A percentile compares a stretch with the other conserved stretches of the same genome.
These are phyloP conservation scores for Pyrgus malvae DNA, from an alignment of 2,888 invertebrate species.

Conservation along the genomic window DNA sequence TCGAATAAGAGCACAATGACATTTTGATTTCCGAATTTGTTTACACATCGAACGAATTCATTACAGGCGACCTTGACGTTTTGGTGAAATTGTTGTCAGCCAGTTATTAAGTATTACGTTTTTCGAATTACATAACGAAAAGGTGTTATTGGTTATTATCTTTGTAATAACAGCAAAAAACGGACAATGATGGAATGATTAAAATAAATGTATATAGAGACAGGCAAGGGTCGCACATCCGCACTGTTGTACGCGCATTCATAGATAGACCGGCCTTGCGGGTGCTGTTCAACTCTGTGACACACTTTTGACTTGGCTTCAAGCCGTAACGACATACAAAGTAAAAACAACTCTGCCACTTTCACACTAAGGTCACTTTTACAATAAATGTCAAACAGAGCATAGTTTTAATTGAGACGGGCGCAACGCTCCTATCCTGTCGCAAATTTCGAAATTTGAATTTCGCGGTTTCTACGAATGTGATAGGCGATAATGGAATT, in stretches of 20 bases:
- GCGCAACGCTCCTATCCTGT: constrained; percentile 48
- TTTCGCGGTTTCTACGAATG: constrained; percentile 46
- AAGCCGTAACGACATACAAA: constrained; percentile 56
- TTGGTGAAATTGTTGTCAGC: constrained; percentile 2
- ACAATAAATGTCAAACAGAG: constrained; percentile 22
- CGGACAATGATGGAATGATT: constrained; percentile 34
- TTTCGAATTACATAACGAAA: not conserved
- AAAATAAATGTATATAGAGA: constrained; percentile 40
- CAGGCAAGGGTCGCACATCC: constrained; percentile 60
- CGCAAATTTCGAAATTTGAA: constrained; percentile 69
- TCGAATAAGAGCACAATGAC: not conserved
- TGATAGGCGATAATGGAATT: constrained; percentile 19
- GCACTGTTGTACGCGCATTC: constrained; percentile 71
- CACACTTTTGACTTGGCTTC: constrained; percentile 79
- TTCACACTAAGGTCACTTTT: constrained; percentile 33
- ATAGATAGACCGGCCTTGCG: constrained; percentile 77
- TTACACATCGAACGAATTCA: constrained; percentile 7
- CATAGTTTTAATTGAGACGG: constrained; percentile 54
- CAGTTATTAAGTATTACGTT: not conserved
- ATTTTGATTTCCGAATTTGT: constrained; percentile 11
- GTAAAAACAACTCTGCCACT: constrained; percentile 50
- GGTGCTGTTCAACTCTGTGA: constrained; percentile 78
- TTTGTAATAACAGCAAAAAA: not conserved
- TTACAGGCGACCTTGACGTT: constrained; percentile 1
- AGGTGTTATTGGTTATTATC: not conserved